Percentiles rank a stretch among this genome's conserved stretches.
Evolutionary conservation across 2,888 invertebrate species (phyloP).

Genomic region (Calephelis perditalis): DNA sequence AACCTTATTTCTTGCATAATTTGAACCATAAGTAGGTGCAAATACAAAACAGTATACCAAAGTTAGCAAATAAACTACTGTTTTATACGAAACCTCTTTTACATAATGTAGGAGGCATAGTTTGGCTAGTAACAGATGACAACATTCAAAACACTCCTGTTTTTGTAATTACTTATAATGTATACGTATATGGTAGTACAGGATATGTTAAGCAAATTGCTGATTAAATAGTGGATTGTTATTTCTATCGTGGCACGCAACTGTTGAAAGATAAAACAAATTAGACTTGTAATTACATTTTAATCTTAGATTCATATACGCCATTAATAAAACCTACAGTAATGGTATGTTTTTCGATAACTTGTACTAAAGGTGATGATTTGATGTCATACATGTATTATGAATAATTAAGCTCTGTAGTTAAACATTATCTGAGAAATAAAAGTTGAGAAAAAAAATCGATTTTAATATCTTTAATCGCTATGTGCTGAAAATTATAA

Average conservation of each 20-base stretch:
- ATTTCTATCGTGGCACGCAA: not conserved
- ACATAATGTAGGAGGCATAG: constrained; percentile 11
- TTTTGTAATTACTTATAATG: constrained; percentile 34
- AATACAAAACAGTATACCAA: constrained; percentile 74
- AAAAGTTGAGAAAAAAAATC: too few relatives aligned
- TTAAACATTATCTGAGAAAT: too few relatives aligned
- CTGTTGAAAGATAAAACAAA: constrained; percentile 5
- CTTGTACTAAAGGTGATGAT: too few relatives aligned
- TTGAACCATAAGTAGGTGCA: constrained; percentile 52
- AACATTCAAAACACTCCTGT: constrained; percentile 1
- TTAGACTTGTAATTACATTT: not conserved
- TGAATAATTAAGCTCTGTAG: too few relatives aligned
- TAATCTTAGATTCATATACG: not conserved
- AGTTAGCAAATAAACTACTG: constrained; percentile 68
- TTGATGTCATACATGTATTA: too few relatives aligned
- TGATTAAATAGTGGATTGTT: constrained; percentile 6
- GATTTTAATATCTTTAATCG: too few relatives aligned
- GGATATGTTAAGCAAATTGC: constrained; percentile 18
- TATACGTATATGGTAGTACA: constrained; percentile 22
- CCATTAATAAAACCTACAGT: too few relatives aligned
- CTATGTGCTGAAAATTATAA: too few relatives aligned
- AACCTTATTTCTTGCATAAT: constrained; percentile 46
- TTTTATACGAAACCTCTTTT: constrained; percentile 22
- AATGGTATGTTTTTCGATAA: too few relatives aligned
- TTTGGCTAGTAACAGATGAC: constrained; percentile 14